Evolutionary conservation across 2,797 vertebrate genomes (phyloP).

Genomic region (Scomberomorus guttatus): DNA sequence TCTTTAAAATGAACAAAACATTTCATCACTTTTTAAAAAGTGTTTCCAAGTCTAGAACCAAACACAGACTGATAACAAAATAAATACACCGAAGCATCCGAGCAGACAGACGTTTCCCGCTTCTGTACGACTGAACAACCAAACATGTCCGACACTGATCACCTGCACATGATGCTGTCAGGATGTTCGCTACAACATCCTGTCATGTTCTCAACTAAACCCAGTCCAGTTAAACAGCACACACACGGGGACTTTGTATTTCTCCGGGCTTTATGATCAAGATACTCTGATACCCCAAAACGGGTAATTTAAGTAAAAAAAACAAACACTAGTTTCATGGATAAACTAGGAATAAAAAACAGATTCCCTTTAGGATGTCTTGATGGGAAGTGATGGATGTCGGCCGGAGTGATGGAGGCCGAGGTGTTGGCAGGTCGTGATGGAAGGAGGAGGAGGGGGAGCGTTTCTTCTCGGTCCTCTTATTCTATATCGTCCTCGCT

Average conservation of each 20-base stretch:
- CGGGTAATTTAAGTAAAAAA: conserved; percentile 40
- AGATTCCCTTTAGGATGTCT: conserved; percentile 32
- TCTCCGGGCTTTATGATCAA: background rate
- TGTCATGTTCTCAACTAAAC: background rate
- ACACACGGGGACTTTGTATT: background rate
- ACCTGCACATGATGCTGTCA: conserved; percentile 18
- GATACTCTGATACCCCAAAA: conserved; percentile 46
- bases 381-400: conserved; percentile 27
- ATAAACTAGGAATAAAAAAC: conserved; percentile 45
- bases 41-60: conserved; percentile 37
- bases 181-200: background rate
- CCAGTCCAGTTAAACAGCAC: background rate
- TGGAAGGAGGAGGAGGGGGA: conserved; percentile 8
- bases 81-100: conserved; percentile 54
- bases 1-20: conserved; percentile 53
- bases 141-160: conserved; percentile 9
- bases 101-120: background rate
- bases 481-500: conserved; percentile 97
- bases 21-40: conserved; percentile 51
- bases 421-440: conserved; percentile 26
- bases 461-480: conserved; percentile 28
- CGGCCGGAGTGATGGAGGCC: conserved; percentile 36
- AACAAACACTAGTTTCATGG: conserved; percentile 22
- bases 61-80: conserved; percentile 49
- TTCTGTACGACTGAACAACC: conserved; percentile 1